These are phyloP conservation scores for Parnassius glacialis DNA, from an alignment of 2,888 invertebrate genomes.

Conservation along the genomic window DNA sequence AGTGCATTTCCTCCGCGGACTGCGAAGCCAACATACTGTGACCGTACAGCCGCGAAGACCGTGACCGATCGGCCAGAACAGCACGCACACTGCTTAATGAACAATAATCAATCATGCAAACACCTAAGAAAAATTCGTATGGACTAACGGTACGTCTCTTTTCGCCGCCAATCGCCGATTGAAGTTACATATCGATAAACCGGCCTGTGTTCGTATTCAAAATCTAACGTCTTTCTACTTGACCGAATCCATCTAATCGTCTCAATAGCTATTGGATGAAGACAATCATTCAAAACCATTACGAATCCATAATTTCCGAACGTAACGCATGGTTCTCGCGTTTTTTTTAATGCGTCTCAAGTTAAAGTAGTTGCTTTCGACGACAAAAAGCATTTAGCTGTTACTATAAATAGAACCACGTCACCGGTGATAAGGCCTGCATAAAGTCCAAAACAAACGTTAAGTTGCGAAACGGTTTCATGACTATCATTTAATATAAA, in stretches of 20 bases:
- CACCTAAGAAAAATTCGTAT: slow-evolving; percentile 18
- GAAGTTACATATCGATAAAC: slow-evolving; percentile 11
- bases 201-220: slow-evolving; percentile 27
- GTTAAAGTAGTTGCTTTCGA: neutral
- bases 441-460: slow-evolving; percentile 43
- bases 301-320: neutral
- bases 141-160: slow-evolving; percentile 20
- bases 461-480: slow-evolving; percentile 26
- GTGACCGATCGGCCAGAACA: slow-evolving; percentile 54
- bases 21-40: slow-evolving; percentile 44
- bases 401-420: slow-evolving; percentile 52
- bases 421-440: slow-evolving; percentile 51
- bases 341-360: neutral
- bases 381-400: slow-evolving; percentile 1
- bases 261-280: neutral
- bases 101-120: slow-evolving; percentile 53
- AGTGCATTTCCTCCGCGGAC: slow-evolving; percentile 37
- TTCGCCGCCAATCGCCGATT: slow-evolving; percentile 24
- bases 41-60: slow-evolving; percentile 38
- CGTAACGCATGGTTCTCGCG: slow-evolving; percentile 17
- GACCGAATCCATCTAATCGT: neutral
- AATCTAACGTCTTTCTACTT: slow-evolving; percentile 32
- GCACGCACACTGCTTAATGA: slow-evolving; percentile 45
- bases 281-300: neutral
- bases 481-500: too few species aligned